phyloP scores from a whole-genome alignment of 2,113 vertebrate species.

The Ophiodon elongatus region DNA sequence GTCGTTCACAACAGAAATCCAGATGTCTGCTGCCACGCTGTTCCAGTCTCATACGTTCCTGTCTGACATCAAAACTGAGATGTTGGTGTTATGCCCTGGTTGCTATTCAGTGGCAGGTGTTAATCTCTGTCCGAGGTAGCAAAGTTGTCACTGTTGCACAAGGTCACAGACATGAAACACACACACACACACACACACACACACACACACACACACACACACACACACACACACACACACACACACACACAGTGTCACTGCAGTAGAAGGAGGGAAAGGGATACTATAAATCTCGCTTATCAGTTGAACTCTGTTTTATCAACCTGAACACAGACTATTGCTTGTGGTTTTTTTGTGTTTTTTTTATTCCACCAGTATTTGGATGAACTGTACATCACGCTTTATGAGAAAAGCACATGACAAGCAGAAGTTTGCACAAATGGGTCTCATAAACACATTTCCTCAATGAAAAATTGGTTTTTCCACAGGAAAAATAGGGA shows the following conservation, averaged over 20 bases:
- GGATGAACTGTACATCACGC: neutral
- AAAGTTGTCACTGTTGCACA: slow-evolving; percentile 25
- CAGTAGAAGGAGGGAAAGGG: neutral
- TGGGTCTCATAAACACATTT: neutral
- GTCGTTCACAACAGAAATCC: slow-evolving; percentile 17
- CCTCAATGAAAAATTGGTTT: neutral
- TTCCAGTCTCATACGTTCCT: neutral
- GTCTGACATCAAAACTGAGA: neutral
- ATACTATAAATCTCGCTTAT: slow-evolving; percentile 23
- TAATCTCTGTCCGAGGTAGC: slow-evolving; percentile 39
- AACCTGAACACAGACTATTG: slow-evolving; percentile 24
- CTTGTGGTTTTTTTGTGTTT: neutral
- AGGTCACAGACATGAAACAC: slow-evolving; percentile 44
- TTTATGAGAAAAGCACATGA: slow-evolving; percentile 18
- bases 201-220: slow-evolving; percentile 20
- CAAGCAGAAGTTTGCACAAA: neutral
- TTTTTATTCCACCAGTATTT: neutral
- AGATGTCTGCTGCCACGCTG: neutral
- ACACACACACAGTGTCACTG: neutral
- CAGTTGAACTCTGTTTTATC: slow-evolving; percentile 18
- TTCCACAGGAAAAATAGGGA: slow-evolving; percentile 24
- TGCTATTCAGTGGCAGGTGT: slow-evolving; percentile 48
- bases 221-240: slow-evolving; percentile 31
- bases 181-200: slow-evolving; percentile 25
- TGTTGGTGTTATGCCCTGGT: slow-evolving; percentile 9